Conservation (phyloP, 2,797 vertebrate species). For the Austrolebias charrua region DNA sequence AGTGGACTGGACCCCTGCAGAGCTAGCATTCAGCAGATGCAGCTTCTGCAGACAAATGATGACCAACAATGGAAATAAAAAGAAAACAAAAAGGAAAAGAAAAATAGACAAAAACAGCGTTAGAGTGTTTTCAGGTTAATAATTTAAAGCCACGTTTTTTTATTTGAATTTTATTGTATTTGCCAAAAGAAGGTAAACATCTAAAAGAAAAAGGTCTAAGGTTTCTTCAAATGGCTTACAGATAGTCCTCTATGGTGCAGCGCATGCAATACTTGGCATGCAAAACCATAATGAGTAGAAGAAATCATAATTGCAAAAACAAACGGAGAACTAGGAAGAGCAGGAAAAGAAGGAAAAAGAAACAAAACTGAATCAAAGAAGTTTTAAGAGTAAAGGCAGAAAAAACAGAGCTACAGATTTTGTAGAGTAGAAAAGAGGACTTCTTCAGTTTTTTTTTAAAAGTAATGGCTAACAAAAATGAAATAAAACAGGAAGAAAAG, state of each 20-base stretch:
- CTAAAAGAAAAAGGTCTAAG: conserved; percentile 83
- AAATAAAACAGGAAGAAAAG: conserved; percentile 82
- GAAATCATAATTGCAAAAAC: conserved; percentile 80
- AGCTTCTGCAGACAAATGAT: conserved; percentile 85
- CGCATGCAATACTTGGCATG: conserved; percentile 98
- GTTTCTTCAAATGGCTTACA: conserved; percentile 84
- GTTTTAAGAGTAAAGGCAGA: conserved; percentile 76
- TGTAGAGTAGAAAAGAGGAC: conserved; percentile 80
- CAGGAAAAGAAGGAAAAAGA: conserved; percentile 75
- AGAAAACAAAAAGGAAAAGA: conserved; percentile 67
- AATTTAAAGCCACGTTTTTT: conserved; percentile 75
- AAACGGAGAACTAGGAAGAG: conserved; percentile 77
- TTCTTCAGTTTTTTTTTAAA: conserved; percentile 71
- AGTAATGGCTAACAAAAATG: conserved; percentile 81
- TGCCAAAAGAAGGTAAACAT: conserved; percentile 82
- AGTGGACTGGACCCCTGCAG: conserved; percentile 76
- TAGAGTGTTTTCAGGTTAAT: conserved; percentile 70
- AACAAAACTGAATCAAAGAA: conserved; percentile 79
- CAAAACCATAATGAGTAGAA: conserved; percentile 90
- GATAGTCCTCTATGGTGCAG: conserved; percentile 98
- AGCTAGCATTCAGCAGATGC: conserved; percentile 75
- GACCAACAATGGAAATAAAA: conserved; percentile 71
- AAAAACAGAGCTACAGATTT: conserved; percentile 79
- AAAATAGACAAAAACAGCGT: conserved; percentile 74
- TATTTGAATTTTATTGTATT: no score